Evolutionary conservation across 2,797 vertebrate species (phyloP), one percentile per base, ranked within the genome.

Genomic region (Rhinoraja longicauda): DNA sequence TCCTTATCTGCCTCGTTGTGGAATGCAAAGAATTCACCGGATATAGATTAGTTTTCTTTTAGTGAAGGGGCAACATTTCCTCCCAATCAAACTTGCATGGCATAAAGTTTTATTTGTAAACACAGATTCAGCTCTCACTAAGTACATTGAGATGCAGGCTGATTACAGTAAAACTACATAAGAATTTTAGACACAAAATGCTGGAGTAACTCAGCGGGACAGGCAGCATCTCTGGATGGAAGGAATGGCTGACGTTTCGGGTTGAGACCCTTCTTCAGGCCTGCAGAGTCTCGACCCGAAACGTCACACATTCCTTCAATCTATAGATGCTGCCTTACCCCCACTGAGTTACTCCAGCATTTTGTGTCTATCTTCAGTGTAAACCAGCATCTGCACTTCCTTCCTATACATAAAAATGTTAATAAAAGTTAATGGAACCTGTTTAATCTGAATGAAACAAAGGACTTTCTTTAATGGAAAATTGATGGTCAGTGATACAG

Each of bases 11-110:
- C 4, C 67, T 29, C 24, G 12, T 73, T 67, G 12, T 72, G 45
- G 67, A 73, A 88, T 67, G 29, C 84, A 36, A 88, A 88, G 9
- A 72, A 45, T 45, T 12, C 21, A 12, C 45, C 3, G 45, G 32
- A 91, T 91, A 64, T 29, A 88, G 73, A 10, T 72, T 26, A 36
- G 32, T 70, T 91, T 88, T n/a, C n/a, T 88, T 15, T 91, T 91
- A 64, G 5, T 90, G 90, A 45, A 53, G 36, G 90, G 45, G 15
- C 36, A 29, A 9, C 13, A 24, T 24, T 72, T 36, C 64, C 64
- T 70, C 32, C 70, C 64, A 91, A 26, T 72, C 36, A 72, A 45
- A 72, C 26, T 72, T 70, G 12, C 21, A 13, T 45, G 90, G 10
- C 39, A 6, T 45, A 24, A 73, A 91, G 3, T 12, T 72, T 64